Percentiles rank a stretch among this genome's conserved stretches.
Conservation (phyloP, 92 coral and sea anemone genomes). For the Blastomussa wellsi region DNA sequence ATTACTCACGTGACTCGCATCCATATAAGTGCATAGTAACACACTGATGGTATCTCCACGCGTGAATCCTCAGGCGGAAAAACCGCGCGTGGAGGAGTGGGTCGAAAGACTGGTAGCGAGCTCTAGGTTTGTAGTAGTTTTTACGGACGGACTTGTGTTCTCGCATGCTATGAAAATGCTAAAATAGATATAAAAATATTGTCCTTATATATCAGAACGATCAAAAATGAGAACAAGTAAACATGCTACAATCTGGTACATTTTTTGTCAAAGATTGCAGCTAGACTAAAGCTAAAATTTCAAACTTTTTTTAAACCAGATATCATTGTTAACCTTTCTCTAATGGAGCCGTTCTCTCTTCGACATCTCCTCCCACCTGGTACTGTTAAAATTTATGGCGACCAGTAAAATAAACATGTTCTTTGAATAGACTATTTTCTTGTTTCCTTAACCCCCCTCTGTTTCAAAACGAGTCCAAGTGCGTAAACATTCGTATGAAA, state of each 20-base stretch:
- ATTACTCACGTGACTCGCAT: constrained; percentile 71
- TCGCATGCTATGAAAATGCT: constrained; percentile 15
- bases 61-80: constrained; percentile 65
- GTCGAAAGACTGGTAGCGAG: constrained; percentile 76
- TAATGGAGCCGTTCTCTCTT: no score
- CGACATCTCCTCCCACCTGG: not conserved
- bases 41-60: constrained; percentile 46
- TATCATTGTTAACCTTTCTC: no score
- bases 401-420: no score
- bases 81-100: constrained; percentile 77
- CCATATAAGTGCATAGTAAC: constrained; percentile 65
- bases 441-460: no score
- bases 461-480: no score
- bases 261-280: no score
- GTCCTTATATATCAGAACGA: no score
- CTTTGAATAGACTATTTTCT: no score
- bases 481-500: no score
- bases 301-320: no score
- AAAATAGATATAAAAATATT: not conserved
- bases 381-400: not conserved
- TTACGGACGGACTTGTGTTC: constrained; percentile 19
- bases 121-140: constrained; percentile 37
- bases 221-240: not conserved
- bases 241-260: not conserved
- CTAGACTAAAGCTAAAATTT: no score